Conservation (phyloP, 1,140 invertebrate species). For the Potamilus streckersoni region DNA sequence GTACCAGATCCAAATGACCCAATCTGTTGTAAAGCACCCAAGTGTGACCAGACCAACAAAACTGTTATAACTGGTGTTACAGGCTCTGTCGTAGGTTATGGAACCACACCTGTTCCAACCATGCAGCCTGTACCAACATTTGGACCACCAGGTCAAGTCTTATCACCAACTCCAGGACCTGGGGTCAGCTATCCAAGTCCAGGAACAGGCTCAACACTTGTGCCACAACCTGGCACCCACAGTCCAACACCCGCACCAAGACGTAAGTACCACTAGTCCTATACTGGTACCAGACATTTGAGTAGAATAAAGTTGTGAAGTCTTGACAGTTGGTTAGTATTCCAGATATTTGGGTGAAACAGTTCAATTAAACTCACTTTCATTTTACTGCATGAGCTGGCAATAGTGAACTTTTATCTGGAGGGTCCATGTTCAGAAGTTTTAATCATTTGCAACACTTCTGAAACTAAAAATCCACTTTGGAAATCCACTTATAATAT, state of each 20-base stretch:
- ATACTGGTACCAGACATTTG: no score
- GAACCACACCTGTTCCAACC: slow-evolving; percentile 24
- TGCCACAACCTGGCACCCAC: background rate
- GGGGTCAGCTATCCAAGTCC: background rate
- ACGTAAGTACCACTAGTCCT: background rate
- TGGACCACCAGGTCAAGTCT: background rate
- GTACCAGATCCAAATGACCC: slow-evolving; percentile 51
- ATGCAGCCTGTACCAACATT: background rate
- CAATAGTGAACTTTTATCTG: no score
- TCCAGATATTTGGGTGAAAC: no score
- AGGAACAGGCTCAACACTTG: no score
- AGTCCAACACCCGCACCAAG: slow-evolving; percentile 16
- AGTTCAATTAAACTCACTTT: no score
- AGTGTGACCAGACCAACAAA: slow-evolving; percentile 35
- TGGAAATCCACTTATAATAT: no score
- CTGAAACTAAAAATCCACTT: no score
- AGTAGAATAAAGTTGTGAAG: no score
- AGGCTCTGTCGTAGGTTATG: slow-evolving; percentile 35
- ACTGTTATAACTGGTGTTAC: slow-evolving; percentile 30
- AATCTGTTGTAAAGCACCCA: slow-evolving; percentile 44
- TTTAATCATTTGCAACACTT: no score
- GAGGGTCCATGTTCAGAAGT: no score
- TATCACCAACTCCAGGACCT: slow-evolving; percentile 11
- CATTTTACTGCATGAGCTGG: no score
- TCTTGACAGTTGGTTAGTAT: no score